Evolutionary conservation across 30 jellyfish, hydroid and myxozoan species (phyloP), one percentile per base, ranked within the genome.

Genomic region (Catostylus mosaicus): DNA sequence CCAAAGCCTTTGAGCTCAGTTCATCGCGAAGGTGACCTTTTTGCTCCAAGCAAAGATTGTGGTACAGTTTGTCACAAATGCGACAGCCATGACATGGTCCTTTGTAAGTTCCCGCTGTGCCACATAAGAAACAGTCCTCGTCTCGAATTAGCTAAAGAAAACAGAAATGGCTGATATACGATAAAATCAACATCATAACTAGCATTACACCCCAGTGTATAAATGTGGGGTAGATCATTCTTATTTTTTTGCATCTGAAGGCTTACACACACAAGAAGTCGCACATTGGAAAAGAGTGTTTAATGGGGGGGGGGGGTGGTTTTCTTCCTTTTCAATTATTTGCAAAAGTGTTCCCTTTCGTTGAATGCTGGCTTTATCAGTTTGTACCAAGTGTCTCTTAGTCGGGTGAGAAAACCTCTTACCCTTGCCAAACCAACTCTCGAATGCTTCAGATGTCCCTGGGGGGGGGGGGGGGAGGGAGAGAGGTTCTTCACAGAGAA

Each of bases 21-120:
- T 56, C 87, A 29, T 86, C 88, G 11, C 32, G 11, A 1, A 78
- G 24, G 61, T 31, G 59, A 33, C 96, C 91, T 23, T 71, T 56
- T 57, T 61, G 62, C 30, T 50, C 73, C 56, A 88, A 50, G 36
- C 96, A 88, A 12, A 37, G 46, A 3, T 80, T 65, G 38, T 88
- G 96, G 82, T 22, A 88, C 43, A 68, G 38, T 43, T 60, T 68
- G 74, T 69, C 88, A 29, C 96, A 88, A 54, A 88, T 61, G 23
- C 96, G 43, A 64, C 96, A 88, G 20, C 67, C 75, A 43, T 77
- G 92, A 5, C 38, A 38, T 19, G 84, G 57, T 68, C 74, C 84
- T 27, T 72, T 78, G 56, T 56, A 40, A 20, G 82, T 70, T 48
- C 57, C 90, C 7, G 54, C 26, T 10, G 77, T 33, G 7, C 70